Conservation (phyloP, 2,797 vertebrate genomes). For the Sebastes matsubarae region DNA sequence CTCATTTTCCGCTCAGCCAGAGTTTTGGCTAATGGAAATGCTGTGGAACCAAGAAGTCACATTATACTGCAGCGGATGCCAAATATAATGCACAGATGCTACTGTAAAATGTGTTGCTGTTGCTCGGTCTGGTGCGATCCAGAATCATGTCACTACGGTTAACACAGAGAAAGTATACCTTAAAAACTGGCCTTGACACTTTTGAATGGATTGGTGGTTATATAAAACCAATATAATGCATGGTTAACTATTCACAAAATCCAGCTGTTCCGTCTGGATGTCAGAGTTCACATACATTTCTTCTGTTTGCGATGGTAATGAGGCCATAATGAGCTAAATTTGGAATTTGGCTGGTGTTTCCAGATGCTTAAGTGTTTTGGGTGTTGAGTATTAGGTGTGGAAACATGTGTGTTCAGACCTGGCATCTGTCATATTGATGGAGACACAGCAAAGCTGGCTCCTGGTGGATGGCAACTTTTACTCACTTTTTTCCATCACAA, state of each 20-base stretch:
- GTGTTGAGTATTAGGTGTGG: slow-evolving; percentile 41
- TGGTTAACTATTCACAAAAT: slow-evolving; percentile 6
- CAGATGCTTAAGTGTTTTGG: slow-evolving; percentile 30
- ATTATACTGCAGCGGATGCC: slow-evolving; percentile 21
- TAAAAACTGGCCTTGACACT: background rate
- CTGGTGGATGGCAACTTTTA: slow-evolving; percentile 25
- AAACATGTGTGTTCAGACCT: slow-evolving; percentile 43
- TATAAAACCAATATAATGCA: slow-evolving; percentile 20
- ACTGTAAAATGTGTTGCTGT: slow-evolving; percentile 21
- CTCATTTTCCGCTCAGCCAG: slow-evolving; percentile 35
- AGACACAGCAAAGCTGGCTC: slow-evolving; percentile 27
- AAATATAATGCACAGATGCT: slow-evolving; percentile 43
- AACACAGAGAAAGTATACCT: background rate
- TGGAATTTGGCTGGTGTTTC: slow-evolving; percentile 41
- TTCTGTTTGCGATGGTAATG: slow-evolving; percentile 27
- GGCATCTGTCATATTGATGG: slow-evolving; percentile 45
- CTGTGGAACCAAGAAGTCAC: slow-evolving; percentile 28
- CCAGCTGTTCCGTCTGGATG: slow-evolving; percentile 21
- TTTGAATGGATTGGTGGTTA: background rate
- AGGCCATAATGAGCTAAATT: slow-evolving; percentile 36
- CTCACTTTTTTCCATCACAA: slow-evolving; percentile 51
- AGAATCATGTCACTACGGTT: slow-evolving; percentile 23
- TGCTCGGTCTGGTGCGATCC: background rate
- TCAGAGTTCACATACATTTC: slow-evolving; percentile 25
- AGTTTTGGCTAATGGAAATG: slow-evolving; percentile 49